Percentiles rank a stretch among this genome's conserved stretches.
phyloP scores from a whole-genome alignment of 2,888 invertebrate species.

The Spodoptera littoralis region DNA sequence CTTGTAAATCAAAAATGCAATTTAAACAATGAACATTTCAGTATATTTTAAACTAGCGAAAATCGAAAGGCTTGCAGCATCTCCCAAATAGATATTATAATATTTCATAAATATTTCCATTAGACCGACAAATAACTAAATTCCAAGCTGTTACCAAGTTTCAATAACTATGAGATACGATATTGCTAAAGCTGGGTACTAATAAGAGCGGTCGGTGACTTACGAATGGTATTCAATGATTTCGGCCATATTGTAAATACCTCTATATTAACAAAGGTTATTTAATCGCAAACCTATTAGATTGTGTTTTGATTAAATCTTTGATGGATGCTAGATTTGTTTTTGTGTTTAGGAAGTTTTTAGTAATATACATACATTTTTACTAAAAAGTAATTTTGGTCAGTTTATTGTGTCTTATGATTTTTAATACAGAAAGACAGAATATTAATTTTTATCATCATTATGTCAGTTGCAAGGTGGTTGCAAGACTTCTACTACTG shows the following conservation, averaged over 20 bases:
- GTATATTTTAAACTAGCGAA: slow-evolving; percentile 1
- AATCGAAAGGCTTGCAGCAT: not conserved
- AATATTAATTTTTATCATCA: no score
- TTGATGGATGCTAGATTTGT: no score
- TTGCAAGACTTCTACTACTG: no score
- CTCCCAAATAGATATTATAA: slow-evolving; percentile 25
- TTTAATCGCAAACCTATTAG: no score
- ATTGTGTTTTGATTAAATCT: no score
- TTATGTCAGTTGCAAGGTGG: no score
- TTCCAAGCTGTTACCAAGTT: slow-evolving; percentile 32
- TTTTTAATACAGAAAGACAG: no score
- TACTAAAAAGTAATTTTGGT: no score
- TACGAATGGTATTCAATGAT: slow-evolving; percentile 9
- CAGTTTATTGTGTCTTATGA: no score
- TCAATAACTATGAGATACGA: slow-evolving; percentile 41
- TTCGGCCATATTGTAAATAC: slow-evolving; percentile 1
- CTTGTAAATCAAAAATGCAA: not conserved
- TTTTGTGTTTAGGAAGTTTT: no score
- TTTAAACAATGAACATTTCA: not conserved
- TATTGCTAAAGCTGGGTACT: slow-evolving; percentile 19
- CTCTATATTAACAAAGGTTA: not conserved
- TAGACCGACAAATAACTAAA: slow-evolving; percentile 21
- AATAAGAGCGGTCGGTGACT: slow-evolving; percentile 28
- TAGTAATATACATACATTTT: no score
- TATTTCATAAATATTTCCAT: slow-evolving; percentile 36